Evolutionary conservation across 1,140 invertebrate genomes (phyloP).

Genomic region (Ceratitis capitata): DNA sequence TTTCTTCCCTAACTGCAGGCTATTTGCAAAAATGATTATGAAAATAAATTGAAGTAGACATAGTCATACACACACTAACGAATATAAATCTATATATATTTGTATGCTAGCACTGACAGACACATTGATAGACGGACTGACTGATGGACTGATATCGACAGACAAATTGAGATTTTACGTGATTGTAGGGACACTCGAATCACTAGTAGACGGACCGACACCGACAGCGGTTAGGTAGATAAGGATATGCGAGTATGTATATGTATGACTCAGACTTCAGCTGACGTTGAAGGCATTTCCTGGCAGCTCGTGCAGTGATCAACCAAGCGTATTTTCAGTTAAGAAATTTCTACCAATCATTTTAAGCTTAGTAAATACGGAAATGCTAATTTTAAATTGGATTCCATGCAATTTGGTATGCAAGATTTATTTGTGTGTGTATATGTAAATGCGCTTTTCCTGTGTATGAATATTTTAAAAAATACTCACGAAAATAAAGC

Average conservation of each 20-base stretch:
- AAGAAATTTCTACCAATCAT: neutral
- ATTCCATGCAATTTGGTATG: neutral
- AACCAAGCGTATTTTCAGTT: neutral
- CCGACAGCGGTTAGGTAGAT: too few species aligned
- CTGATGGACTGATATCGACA: neutral
- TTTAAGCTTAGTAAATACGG: conserved; percentile 15
- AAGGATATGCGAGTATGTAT: neutral
- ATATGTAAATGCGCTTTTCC: too few species aligned
- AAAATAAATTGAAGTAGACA: conserved; percentile 35
- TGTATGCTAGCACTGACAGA: neutral
- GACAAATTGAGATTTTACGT: neutral
- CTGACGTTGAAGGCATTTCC: neutral
- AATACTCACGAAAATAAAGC: too few species aligned
- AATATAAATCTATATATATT: too few species aligned
- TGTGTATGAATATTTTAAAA: too few species aligned
- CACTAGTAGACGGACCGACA: too few species aligned
- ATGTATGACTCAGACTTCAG: neutral
- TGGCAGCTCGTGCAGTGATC: neutral
- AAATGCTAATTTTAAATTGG: conserved; percentile 31
- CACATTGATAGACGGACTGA: neutral
- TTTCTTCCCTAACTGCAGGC: conserved; percentile 22
- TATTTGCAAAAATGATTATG: conserved; percentile 35
- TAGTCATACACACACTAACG: too few species aligned
- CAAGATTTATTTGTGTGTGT: neutral
- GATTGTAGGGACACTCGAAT: neutral